Evolutionary conservation across 2,888 invertebrate genomes (phyloP).

Genomic region (Drymonia ruficornis): DNA sequence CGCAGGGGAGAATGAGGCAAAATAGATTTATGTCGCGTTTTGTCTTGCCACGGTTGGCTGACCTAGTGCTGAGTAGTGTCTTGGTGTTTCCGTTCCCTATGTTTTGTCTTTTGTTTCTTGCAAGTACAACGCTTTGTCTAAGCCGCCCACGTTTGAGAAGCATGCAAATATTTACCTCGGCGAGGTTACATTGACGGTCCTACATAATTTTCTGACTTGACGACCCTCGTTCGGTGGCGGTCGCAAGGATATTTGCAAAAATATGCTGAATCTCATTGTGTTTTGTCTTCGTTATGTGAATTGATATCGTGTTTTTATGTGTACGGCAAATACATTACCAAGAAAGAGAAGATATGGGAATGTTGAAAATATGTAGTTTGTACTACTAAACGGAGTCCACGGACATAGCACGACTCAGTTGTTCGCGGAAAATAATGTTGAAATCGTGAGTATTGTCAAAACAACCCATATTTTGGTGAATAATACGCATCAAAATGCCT

Average conservation of each 20-base stretch:
- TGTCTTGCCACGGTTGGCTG: too few relatives aligned
- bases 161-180: constrained; percentile 70
- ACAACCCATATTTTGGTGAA: too few relatives aligned
- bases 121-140: constrained; percentile 65
- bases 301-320: background rate
- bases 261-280: constrained; percentile 10
- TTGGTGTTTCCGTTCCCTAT: constrained; percentile 60
- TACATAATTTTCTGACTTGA: constrained; percentile 61
- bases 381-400: too few relatives aligned
- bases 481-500: too few relatives aligned
- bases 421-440: too few relatives aligned
- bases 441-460: too few relatives aligned
- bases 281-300: constrained; percentile 5
- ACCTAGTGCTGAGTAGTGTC: constrained; percentile 24
- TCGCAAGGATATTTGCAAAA: constrained; percentile 21
- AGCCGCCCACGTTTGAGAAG: constrained; percentile 58
- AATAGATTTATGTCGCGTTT: too few relatives aligned
- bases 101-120: constrained; percentile 73
- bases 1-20: too few relatives aligned
- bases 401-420: too few relatives aligned
- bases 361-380: too few relatives aligned
- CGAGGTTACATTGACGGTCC: constrained; percentile 61
- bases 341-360: too few relatives aligned
- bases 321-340: too few relatives aligned
- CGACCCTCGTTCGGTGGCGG: constrained; percentile 26